Evolutionary conservation across 1,140 invertebrate species (phyloP).

Genomic region (Formica selysi): DNA sequence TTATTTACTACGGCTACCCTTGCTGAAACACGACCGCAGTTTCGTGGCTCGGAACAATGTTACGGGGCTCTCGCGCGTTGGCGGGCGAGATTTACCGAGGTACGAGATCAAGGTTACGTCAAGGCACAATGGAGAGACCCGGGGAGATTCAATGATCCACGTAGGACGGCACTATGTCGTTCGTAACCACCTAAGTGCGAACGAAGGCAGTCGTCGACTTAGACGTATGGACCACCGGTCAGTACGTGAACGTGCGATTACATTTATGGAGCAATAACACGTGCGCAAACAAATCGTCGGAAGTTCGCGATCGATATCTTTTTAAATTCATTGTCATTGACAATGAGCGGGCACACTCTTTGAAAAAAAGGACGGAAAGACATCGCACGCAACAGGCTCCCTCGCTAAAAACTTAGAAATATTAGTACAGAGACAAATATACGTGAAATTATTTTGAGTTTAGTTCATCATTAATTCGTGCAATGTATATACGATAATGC

Average conservation of each 20-base stretch:
- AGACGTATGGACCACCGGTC: conserved; percentile 9
- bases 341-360: neutral
- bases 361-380: neutral
- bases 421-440: neutral
- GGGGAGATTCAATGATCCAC: conserved; percentile 55
- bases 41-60: conserved; percentile 54
- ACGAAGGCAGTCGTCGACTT: neutral
- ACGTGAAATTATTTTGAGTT: neutral
- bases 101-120: conserved; percentile 63
- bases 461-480: conserved; percentile 1
- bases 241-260: conserved; percentile 22
- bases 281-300: neutral
- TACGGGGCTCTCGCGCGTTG: conserved; percentile 7
- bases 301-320: conserved; percentile 15
- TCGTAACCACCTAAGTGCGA: neutral
- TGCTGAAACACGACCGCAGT: conserved; percentile 15
- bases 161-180: conserved; percentile 19
- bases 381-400: neutral
- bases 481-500: neutral
- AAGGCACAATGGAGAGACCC: conserved; percentile 43
- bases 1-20: conserved; percentile 42
- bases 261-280: conserved; percentile 21
- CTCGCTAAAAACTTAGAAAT: neutral
- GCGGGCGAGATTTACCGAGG: conserved; percentile 60
- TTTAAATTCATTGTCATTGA: neutral